Evolutionary conservation across 2,113 vertebrate species (phyloP).

Genomic region (Mirounga angustirostris): DNA sequence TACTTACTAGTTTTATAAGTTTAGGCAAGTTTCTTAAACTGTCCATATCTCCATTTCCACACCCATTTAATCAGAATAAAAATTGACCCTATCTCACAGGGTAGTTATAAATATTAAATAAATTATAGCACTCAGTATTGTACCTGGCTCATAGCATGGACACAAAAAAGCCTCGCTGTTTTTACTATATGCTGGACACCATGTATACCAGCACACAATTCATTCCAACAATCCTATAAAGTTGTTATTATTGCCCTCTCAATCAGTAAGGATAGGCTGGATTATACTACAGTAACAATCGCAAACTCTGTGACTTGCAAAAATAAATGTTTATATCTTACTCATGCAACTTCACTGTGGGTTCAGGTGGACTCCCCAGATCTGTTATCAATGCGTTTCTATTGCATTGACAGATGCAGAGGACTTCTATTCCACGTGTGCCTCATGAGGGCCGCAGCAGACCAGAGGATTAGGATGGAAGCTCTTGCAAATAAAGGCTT

Average conservation of each 20-base stretch:
- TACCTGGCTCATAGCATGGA: not conserved
- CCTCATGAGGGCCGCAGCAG: not conserved
- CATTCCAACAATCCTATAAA: not conserved
- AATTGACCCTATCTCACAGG: not conserved
- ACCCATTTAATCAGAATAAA: not conserved
- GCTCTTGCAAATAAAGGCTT: not conserved
- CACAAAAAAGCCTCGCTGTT: not conserved
- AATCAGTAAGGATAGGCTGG: not conserved
- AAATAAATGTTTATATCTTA: not conserved
- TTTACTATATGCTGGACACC: not conserved
- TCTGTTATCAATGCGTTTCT: not conserved
- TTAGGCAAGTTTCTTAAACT: not conserved
- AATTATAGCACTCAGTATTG: not conserved
- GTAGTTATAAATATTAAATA: slow-evolving; percentile 22
- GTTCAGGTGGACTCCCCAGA: not conserved
- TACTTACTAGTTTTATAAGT: not conserved
- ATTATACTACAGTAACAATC: not conserved
- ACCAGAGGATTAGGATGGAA: not conserved
- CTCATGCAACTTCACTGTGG: not conserved
- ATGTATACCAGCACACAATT: not conserved
- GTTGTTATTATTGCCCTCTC: not conserved
- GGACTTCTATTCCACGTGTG: accelerated
- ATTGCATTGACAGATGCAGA: not conserved
- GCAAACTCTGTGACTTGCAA: not conserved
- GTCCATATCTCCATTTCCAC: not conserved